A percentile compares a stretch with the other conserved stretches of the same genome.
Evolutionary conservation across 2,113 vertebrate species (phyloP).

Genomic region (Paedocypris sp.): DNA sequence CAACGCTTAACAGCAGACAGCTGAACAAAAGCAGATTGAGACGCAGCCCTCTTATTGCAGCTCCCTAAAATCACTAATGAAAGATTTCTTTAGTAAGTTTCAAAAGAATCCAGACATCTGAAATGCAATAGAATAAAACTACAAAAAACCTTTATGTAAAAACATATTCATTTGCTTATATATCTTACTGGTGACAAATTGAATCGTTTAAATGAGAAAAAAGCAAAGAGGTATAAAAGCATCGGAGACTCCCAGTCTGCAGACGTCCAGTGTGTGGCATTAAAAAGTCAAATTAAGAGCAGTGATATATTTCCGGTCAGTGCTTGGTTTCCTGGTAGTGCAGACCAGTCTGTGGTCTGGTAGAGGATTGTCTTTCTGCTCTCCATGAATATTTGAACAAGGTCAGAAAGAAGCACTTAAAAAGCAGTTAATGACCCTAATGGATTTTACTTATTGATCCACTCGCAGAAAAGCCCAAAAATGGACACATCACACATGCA

Average conservation of each 20-base stretch:
- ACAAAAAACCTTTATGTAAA: too few relatives aligned
- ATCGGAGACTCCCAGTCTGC: slow-evolving; percentile 16
- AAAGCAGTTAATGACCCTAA: slow-evolving; percentile 12
- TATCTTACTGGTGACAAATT: too few relatives aligned
- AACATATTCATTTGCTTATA: too few relatives aligned
- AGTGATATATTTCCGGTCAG: slow-evolving; percentile 24
- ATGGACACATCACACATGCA: not conserved
- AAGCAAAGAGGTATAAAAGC: slow-evolving; percentile 10
- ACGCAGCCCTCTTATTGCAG: not conserved
- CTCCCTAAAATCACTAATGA: slow-evolving; percentile 8
- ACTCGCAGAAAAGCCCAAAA: not conserved
- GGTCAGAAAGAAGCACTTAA: slow-evolving; percentile 15
- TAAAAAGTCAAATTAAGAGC: not conserved
- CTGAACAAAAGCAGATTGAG: slow-evolving; percentile 20
- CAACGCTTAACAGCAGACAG: slow-evolving; percentile 29
- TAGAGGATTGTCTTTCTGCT: slow-evolving; percentile 21
- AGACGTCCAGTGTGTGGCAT: not conserved
- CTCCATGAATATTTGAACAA: slow-evolving; percentile 32
- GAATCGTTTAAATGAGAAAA: too few relatives aligned
- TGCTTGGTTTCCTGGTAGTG: slow-evolving; percentile 3
- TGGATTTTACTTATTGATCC: not conserved
- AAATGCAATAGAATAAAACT: too few relatives aligned
- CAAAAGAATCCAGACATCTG: too few relatives aligned
- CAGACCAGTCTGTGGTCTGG: too few relatives aligned
- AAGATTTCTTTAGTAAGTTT: not conserved